phyloP scores from a whole-genome alignment of 2,888 invertebrate species.

The Lamellibrachia columna region DNA sequence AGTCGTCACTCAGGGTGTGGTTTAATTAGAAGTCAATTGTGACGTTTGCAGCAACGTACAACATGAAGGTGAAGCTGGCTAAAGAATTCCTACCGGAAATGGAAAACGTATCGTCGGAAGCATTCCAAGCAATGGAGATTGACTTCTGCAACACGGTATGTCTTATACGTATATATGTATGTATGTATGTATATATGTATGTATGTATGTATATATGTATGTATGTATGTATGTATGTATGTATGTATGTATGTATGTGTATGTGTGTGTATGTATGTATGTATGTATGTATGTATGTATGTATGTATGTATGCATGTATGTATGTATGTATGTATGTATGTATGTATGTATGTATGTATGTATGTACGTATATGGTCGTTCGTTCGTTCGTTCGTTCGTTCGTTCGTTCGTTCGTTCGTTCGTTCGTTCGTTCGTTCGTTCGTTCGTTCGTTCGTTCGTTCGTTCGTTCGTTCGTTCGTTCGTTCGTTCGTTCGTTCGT shows the following conservation, averaged over 20 bases:
- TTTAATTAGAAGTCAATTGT: background rate
- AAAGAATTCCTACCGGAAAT: background rate
- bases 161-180: background rate
- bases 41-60: background rate
- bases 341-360: no score
- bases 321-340: background rate
- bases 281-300: background rate
- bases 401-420: background rate
- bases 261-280: background rate
- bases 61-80: background rate
- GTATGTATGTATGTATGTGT: no score
- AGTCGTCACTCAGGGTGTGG: no score
- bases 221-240: no score
- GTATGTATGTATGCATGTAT: background rate
- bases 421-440: background rate
- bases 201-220: no score
- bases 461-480: no score
- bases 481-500: no score
- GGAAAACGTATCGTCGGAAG: conserved; percentile 6
- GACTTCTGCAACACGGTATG: background rate
- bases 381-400: background rate
- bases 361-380: background rate
- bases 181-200: no score
- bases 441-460: background rate
- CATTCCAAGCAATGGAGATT: background rate